These are phyloP conservation scores for Penelope pileata DNA, from an alignment of 2,113 vertebrate species.

Conservation along the genomic window DNA sequence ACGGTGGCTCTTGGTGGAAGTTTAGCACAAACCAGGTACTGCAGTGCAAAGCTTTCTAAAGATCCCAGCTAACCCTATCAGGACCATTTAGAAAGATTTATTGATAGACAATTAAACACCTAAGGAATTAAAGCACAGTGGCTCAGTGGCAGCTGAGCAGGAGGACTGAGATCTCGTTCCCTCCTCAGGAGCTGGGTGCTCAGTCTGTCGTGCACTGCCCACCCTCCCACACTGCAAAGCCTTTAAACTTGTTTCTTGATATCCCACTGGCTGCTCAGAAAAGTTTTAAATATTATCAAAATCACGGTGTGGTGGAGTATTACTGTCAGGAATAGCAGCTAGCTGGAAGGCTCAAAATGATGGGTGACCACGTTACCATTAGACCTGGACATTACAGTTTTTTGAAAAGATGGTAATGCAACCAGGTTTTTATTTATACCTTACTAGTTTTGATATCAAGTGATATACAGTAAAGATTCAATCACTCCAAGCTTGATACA, in stretches of 20 bases:
- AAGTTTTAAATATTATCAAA: background rate
- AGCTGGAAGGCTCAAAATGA: background rate
- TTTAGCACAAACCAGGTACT: background rate
- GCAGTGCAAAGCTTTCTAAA: background rate
- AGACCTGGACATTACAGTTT: background rate
- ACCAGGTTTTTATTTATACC: background rate
- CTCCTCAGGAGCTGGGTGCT: background rate
- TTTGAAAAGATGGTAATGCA: background rate
- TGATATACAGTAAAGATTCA: background rate
- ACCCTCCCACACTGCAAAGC: background rate
- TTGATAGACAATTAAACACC: background rate
- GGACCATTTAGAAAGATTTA: background rate
- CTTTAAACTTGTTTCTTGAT: background rate
- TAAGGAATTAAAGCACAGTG: background rate
- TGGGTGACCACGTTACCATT: fast-evolving
- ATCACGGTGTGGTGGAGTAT: background rate
- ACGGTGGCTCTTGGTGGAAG: background rate
- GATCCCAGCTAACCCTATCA: background rate
- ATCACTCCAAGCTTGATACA: background rate
- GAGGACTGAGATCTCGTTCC: fast-evolving
- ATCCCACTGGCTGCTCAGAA: background rate
- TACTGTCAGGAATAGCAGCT: background rate
- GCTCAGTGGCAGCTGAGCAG: background rate
- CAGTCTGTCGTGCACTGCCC: background rate
- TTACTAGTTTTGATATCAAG: background rate